A percentile compares a stretch with the other conserved stretches of the same genome.
These are phyloP conservation scores for Drymonia ruficornis DNA, from an alignment of 2,888 invertebrate genomes.

Conservation along the genomic window DNA sequence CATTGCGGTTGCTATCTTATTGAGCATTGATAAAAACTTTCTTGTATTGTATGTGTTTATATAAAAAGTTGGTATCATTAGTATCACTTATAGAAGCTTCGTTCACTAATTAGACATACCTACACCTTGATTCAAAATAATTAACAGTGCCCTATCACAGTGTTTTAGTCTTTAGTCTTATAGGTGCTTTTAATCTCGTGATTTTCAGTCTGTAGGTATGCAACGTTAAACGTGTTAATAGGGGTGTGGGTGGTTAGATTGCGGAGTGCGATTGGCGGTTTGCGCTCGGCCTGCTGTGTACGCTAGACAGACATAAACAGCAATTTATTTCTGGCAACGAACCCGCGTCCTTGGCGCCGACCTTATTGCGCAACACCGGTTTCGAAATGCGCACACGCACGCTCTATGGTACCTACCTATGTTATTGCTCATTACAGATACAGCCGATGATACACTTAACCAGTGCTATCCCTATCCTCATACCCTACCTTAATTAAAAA, in stretches of 20 bases:
- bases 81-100: no score
- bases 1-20: constrained; percentile 15
- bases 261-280: constrained; percentile 7
- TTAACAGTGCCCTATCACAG: no score
- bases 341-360: constrained; percentile 82
- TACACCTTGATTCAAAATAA: no score
- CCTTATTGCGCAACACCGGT: constrained; percentile 84
- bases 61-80: no score
- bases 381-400: constrained; percentile 71
- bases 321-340: constrained; percentile 82
- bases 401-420: constrained; percentile 50
- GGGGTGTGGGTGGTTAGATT: neutral
- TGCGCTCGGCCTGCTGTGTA: constrained; percentile 36
- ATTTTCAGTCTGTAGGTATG: neutral
- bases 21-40: constrained; percentile 16
- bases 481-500: no score
- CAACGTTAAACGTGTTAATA: neutral
- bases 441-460: constrained; percentile 29
- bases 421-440: constrained; percentile 33
- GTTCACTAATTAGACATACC: no score
- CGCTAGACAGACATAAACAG: constrained; percentile 80
- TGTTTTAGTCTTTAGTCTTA: no score
- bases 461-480: neutral
- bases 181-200: no score
- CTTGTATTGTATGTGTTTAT: no score